Percentiles rank a stretch among this genome's conserved stretches.
These are phyloP conservation scores for Nemotelus pantherinus DNA, from an alignment of 2,888 invertebrate genomes.

Conservation along the genomic window DNA sequence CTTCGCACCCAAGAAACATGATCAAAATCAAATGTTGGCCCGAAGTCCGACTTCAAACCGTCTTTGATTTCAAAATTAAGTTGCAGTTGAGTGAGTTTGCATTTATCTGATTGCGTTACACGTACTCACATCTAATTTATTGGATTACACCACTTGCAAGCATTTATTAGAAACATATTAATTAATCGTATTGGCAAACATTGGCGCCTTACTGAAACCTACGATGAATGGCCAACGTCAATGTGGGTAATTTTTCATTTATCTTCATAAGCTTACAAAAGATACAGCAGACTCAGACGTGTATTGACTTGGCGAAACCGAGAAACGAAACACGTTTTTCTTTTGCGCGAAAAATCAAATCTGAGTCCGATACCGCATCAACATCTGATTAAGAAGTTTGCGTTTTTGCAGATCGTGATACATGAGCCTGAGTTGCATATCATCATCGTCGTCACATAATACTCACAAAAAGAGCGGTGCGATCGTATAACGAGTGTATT, in stretches of 20 bases:
- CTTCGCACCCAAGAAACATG: too few relatives aligned
- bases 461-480: constrained; percentile 13
- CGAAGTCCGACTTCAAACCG: too few relatives aligned
- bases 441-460: constrained; percentile 15
- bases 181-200: constrained; percentile 1
- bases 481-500: constrained; percentile 25
- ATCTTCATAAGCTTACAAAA: not conserved
- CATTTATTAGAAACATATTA: constrained; percentile 31
- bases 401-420: constrained; percentile 11
- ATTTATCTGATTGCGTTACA: constrained; percentile 14
- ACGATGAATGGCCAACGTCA: constrained; percentile 1
- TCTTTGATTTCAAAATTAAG: not conserved
- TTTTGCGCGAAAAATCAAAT: constrained; percentile 2
- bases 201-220: not conserved
- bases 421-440: constrained; percentile 27
- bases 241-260: constrained; percentile 15
- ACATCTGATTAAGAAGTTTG: constrained; percentile 38
- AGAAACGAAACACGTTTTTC: constrained; percentile 16
- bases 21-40: too few relatives aligned
- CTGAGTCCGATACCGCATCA: not conserved
- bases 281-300: not conserved
- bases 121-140: not conserved
- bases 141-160: not conserved
- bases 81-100: constrained; percentile 6
- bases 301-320: constrained; percentile 3